Base-by-base conservation (phyloP, 2,888 invertebrate species). In the Lepetodrilus schrolli region DNA sequence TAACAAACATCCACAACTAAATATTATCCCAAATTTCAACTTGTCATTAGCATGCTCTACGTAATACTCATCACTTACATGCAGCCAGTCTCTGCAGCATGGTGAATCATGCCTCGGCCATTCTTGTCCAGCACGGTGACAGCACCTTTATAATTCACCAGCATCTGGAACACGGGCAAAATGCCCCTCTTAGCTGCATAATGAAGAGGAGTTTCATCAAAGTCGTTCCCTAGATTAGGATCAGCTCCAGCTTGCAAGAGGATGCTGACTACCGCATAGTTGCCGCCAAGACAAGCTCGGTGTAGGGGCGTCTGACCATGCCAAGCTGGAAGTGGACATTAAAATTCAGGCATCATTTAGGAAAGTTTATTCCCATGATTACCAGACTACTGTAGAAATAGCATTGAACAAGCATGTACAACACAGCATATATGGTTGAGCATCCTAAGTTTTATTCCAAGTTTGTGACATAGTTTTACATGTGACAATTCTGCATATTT, bases 131-230 rank as follows among this genome's bases (percentile, higher is more conserved):
- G 75, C 3, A 79, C 78, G 43, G 76, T 77, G 7, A 87, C 26
- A 68, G 85, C 81, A 5, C 84, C 90, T 23, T 87, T 88, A 70
- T 78, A 79, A 48, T 87, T 79, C 20, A 84, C 48, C 50, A 90
- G 72, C 1, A 83, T 66, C 66, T 88, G 84, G 5, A 90, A 80
- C 17, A 87, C 75, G 17, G 76, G 48, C 1, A 86, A 84, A n/a
- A 82, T 75, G 3, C 89, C 90, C 66, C 87, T 76, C 73, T 87
- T 86, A 72, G 88, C 86, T 5, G 90, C 88, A 79, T 87, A 89
- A 74, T 87, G 88, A 7, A 90, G 74, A 2, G 90, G 87, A 1
- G 89, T 89, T 74, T 90, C 89, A 47, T 82, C 75, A 73, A 83
- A 86, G 48, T 87, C 84, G 76, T 88, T 88, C 4, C 58, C 36